These are phyloP conservation scores for Arenaria interpres DNA, from an alignment of 2,113 vertebrate genomes.

Conservation along the genomic window DNA sequence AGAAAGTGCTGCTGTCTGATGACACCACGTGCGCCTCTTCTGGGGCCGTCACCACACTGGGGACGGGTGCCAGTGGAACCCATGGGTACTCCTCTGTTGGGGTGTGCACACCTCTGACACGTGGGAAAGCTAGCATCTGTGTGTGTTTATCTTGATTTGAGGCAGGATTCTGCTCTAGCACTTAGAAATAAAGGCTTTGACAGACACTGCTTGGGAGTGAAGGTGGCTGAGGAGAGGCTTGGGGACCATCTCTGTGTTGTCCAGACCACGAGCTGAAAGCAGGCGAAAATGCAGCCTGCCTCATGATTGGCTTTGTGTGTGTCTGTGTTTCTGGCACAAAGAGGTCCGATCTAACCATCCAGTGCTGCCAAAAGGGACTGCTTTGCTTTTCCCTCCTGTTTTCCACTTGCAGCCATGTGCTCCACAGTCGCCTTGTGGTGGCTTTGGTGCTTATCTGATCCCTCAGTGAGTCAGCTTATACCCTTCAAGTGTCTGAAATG, in stretches of 20 bases:
- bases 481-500: neutral
- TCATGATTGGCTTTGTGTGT: rapidly evolving
- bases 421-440: neutral
- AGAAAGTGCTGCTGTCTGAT: neutral
- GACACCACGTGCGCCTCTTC: neutral
- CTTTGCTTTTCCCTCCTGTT: neutral
- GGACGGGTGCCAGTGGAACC: rapidly evolving
- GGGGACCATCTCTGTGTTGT: neutral
- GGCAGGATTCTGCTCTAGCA: neutral
- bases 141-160: neutral
- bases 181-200: neutral
- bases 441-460: neutral
- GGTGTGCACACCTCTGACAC: neutral
- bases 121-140: neutral
- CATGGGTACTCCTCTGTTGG: rapidly evolving
- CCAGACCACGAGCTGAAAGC: neutral
- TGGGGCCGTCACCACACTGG: rapidly evolving
- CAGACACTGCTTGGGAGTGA: neutral
- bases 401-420: neutral
- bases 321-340: neutral
- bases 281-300: neutral
- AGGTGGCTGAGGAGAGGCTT: rapidly evolving
- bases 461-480: neutral
- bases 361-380: neutral
- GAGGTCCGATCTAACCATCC: neutral